These are phyloP conservation scores for Eremobia ochroleuca DNA, from an alignment of 2,888 invertebrate species.

Conservation along the genomic window DNA sequence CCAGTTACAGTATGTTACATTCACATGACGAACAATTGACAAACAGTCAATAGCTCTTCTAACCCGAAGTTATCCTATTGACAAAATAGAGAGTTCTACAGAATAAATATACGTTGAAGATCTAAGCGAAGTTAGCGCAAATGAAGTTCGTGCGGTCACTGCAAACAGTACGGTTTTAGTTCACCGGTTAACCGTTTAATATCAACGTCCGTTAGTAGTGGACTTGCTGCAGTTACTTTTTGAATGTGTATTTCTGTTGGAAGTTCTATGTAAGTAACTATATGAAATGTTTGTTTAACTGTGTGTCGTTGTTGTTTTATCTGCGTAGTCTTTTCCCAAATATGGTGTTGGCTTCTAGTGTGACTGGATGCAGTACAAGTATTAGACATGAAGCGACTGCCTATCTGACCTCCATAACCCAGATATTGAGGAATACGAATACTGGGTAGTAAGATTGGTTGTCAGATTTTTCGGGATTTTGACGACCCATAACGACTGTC, in stretches of 20 bases:
- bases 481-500: too few species aligned
- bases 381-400: not conserved
- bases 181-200: conserved; percentile 41
- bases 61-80: conserved; percentile 6
- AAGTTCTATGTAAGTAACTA: not conserved
- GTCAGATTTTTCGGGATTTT: too few species aligned
- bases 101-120: conserved; percentile 55
- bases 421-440: too few species aligned
- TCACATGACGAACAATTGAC: not conserved
- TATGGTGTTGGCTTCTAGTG: not conserved
- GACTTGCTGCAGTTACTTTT: not conserved
- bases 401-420: too few species aligned
- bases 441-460: too few species aligned
- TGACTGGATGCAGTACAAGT: not conserved
- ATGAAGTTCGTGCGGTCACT: conserved; percentile 44
- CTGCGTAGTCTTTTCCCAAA: not conserved
- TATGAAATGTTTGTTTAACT: not conserved
- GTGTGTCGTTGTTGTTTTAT: not conserved
- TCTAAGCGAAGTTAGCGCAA: conserved; percentile 33
- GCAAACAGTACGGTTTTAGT: conserved; percentile 42
- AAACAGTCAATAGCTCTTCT: conserved; percentile 8
- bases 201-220: conserved; percentile 14
- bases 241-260: not conserved
- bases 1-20: not conserved
- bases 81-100: conserved; percentile 41